Percentiles rank a stretch among this genome's conserved stretches.
These are phyloP conservation scores for Caenorhabditis tropicalis DNA, from an alignment of 1,140 invertebrate genomes.

Conservation along the genomic window DNA sequence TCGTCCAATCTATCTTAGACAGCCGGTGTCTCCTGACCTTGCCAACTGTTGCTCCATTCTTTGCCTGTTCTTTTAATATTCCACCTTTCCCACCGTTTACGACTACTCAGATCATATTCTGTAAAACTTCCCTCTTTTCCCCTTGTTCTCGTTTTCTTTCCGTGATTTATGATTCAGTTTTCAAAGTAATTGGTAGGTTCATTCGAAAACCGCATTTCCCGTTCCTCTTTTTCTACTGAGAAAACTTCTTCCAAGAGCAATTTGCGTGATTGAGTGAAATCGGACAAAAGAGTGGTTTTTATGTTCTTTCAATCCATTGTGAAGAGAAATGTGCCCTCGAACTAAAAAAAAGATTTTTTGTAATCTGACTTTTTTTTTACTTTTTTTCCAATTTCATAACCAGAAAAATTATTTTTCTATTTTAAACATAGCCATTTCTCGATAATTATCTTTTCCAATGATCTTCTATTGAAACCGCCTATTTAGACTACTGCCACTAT, in stretches of 20 bases:
- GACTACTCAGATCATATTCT: background rate
- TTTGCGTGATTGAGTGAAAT: slow-evolving; percentile 33
- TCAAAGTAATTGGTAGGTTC: background rate
- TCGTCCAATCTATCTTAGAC: background rate
- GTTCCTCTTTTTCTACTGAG: background rate
- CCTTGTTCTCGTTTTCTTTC: background rate
- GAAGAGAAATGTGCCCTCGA: slow-evolving; percentile 4
- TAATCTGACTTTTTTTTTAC: no score
- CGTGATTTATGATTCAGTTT: slow-evolving; percentile 1
- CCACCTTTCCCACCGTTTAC: background rate
- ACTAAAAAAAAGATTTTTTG: background rate
- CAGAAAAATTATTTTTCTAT: no score
- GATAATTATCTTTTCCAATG: no score
- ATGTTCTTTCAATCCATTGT: background rate
- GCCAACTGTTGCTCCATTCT: slow-evolving; percentile 31
- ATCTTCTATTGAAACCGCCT: no score
- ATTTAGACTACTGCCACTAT: no score
- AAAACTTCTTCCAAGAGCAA: background rate
- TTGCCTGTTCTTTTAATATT: background rate
- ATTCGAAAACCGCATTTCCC: background rate
- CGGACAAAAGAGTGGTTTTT: background rate
- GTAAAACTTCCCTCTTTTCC: background rate
- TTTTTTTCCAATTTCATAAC: no score
- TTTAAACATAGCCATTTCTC: no score
- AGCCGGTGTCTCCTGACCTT: background rate